Base-by-base conservation (phyloP, 2,888 invertebrate species). In the Tachystola acroxantha region DNA sequence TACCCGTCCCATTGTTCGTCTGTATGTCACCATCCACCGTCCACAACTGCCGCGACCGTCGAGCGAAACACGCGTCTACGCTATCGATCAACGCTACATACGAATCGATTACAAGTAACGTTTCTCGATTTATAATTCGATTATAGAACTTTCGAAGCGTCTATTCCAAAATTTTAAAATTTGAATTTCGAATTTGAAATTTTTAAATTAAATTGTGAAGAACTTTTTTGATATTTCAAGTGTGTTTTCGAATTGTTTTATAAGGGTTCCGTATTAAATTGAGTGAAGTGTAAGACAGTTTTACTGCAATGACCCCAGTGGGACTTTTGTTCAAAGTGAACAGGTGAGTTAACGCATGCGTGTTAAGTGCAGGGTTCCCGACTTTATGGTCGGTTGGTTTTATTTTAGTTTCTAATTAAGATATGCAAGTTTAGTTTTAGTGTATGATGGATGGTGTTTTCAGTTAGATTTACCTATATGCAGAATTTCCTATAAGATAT, bases 311-410 rank as follows among this genome's bases (percentile, higher is more conserved):
- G 86, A 86, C 86, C 85, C 89, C 89, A 31, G 88, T 89, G 51
- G 89, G 89, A 75, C 82, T 89, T 60, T 77, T 89, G 69, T 89
- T 88, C 59, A 89, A 89, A 79, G 85, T 89, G 67, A 86, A 88
- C 79, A 88, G 89, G 89, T 89, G 75, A 66, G 82, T 68, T 62
- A 47, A 48, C 32, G 27, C 10, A 32, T 25, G 12, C 37, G 22
- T 45, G 41, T 43, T 45, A 34, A 28, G 34, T 35, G n/a, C 10
- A 24, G 25, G 16, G 3, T 16, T 16, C 16, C 16, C 16, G 6
- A 16, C 16, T 16, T 6, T 16, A 4, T 16, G 16, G n/a, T n/a
- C n/a, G n/a, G n/a, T n/a, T n/a, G n/a, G n/a, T n/a, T n/a, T n/a
- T n/a, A n/a, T n/a, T n/a, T n/a, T n/a, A n/a, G n/a, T n/a, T n/a